These are phyloP conservation scores for Labeo rohita DNA, from an alignment of 2,113 vertebrate genomes.

Conservation along the genomic window DNA sequence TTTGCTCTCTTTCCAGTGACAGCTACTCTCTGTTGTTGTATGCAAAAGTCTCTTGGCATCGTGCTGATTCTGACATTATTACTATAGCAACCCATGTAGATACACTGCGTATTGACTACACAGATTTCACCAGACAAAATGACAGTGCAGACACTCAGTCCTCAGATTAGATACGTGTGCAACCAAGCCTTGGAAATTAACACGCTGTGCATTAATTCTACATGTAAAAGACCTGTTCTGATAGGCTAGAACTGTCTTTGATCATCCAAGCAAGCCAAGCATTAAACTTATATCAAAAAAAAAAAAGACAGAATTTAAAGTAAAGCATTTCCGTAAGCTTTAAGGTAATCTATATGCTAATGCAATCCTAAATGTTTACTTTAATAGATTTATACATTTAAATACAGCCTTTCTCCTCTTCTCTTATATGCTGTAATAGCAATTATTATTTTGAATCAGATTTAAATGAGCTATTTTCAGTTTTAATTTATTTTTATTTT, in stretches of 20 bases:
- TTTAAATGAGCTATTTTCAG: neutral
- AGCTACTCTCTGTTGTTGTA: slow-evolving; percentile 11
- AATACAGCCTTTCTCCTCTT: neutral
- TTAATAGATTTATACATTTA: neutral
- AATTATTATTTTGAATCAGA: too few relatives aligned
- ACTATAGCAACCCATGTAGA: slow-evolving; percentile 15
- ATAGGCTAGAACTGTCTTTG: neutral
- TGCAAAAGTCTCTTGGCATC: slow-evolving; percentile 9
- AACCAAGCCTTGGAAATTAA: neutral
- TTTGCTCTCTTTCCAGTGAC: slow-evolving; percentile 15
- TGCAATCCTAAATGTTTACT: neutral
- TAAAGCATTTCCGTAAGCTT: neutral
- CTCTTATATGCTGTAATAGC: too few relatives aligned
- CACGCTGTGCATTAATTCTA: neutral
- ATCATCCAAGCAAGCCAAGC: neutral
- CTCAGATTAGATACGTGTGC: neutral
- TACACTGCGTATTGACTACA: neutral
- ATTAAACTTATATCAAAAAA: too few relatives aligned
- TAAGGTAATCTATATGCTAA: neutral
- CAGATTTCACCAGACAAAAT: neutral
- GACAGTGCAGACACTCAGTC: neutral
- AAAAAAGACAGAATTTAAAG: neutral
- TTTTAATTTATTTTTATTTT: neutral
- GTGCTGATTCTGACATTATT: slow-evolving; percentile 28
- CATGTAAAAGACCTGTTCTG: neutral